A percentile compares a stretch with the other conserved stretches of the same genome.
These are phyloP conservation scores for Etheostoma nigrum DNA, from an alignment of 2,797 vertebrate genomes.

Conservation along the genomic window DNA sequence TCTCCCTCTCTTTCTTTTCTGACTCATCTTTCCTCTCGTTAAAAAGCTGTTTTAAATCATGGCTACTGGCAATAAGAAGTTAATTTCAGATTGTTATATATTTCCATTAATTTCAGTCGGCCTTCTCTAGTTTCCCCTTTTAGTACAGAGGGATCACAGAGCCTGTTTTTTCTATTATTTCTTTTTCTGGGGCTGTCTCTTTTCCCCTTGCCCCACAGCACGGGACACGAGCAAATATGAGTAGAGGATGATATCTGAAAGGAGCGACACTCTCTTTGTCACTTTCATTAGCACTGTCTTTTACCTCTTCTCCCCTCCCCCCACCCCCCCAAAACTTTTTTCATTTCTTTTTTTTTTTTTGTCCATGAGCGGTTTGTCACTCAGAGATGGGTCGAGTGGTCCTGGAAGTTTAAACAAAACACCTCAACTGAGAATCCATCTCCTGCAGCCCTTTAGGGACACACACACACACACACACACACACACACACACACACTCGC, in stretches of 20 bases:
- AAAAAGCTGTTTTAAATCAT: constrained; percentile 84
- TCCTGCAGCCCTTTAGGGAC: constrained; percentile 58
- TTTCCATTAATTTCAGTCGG: constrained; percentile 90
- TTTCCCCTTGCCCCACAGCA: constrained; percentile 60
- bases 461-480: constrained; percentile 53
- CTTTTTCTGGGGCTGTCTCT: constrained; percentile 44
- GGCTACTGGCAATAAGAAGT: constrained; percentile 91
- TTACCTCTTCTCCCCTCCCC: constrained; percentile 34
- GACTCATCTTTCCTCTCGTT: constrained; percentile 72
- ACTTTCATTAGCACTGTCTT: constrained; percentile 69
- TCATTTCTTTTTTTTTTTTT: constrained; percentile 16
- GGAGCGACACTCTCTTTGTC: constrained; percentile 69
- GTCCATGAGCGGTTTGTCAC: constrained; percentile 69
- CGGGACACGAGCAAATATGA: constrained; percentile 62
- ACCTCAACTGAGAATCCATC: constrained; percentile 62
- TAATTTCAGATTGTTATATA: constrained; percentile 94
- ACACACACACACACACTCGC: constrained; percentile 58
- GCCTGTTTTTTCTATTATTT: constrained; percentile 48
- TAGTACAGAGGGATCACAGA: constrained; percentile 66
- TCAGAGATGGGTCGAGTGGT: constrained; percentile 63
- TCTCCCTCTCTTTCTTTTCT: constrained; percentile 58
- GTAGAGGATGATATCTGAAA: constrained; percentile 71
- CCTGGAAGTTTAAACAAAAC: constrained; percentile 78
- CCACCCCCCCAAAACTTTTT: constrained; percentile 44
- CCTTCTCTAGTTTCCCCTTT: constrained; percentile 75